These are phyloP conservation scores for Rugalucina vietnamica DNA, from an alignment of 2,888 invertebrate species.

Conservation along the genomic window DNA sequence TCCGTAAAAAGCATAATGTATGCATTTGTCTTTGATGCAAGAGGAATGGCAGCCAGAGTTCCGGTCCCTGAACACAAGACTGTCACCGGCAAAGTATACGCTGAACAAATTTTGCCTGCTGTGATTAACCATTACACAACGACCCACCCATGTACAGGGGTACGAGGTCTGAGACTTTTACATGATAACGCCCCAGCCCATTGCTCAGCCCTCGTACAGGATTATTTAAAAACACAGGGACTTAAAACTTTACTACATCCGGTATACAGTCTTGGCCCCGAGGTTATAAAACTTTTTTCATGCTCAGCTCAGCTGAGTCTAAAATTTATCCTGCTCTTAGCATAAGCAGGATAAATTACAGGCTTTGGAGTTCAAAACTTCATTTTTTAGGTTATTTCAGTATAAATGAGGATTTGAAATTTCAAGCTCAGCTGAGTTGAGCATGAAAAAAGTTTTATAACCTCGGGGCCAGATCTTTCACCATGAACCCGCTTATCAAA, in stretches of 20 bases:
- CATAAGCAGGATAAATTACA: no score
- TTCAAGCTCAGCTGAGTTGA: no score
- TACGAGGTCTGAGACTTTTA: slow-evolving; percentile 8
- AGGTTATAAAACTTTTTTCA: neutral
- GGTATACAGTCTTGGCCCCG: neutral
- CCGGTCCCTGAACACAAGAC: slow-evolving; percentile 13
- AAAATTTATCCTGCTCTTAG: no score
- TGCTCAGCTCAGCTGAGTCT: no score
- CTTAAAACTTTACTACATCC: slow-evolving; percentile 13
- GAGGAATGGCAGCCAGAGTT: neutral
- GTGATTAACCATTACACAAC: neutral
- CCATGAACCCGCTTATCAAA: neutral
- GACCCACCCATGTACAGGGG: neutral
- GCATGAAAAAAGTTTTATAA: no score
- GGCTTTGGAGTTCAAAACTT: no score
- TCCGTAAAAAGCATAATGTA: neutral
- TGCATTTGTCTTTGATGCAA: neutral
- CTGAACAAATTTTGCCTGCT: slow-evolving; percentile 6
- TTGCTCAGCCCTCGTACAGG: neutral
- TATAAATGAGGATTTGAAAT: no score
- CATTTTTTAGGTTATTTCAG: no score
- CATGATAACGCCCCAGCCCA: slow-evolving; percentile 15
- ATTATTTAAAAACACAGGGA: neutral
- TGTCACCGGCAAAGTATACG: neutral
- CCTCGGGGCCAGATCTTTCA: no score